These are phyloP conservation scores for Platycheirus albimanus DNA, from an alignment of 2,888 invertebrate species.

Conservation along the genomic window DNA sequence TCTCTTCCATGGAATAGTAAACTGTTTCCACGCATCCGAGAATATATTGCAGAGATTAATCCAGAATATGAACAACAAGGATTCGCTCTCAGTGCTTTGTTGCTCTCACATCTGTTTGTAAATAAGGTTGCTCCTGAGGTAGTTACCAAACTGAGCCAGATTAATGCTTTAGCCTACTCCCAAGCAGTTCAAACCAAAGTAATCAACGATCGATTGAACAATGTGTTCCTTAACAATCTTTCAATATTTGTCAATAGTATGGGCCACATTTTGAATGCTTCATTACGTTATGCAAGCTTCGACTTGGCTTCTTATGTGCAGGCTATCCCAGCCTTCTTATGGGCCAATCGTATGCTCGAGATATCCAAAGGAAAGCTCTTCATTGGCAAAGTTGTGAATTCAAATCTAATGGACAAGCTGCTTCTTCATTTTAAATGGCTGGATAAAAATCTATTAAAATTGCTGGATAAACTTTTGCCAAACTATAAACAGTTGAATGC, in stretches of 20 bases:
- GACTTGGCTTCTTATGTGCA: conserved; percentile 76
- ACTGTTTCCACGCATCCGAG: conserved; percentile 80
- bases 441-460: conserved; percentile 85
- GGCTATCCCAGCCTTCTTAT: conserved; percentile 77
- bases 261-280: conserved; percentile 72
- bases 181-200: conserved; percentile 77
- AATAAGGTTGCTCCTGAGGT: conserved; percentile 74
- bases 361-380: conserved; percentile 78
- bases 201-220: conserved; percentile 79
- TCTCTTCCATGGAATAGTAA: conserved; percentile 81
- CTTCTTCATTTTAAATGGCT: conserved; percentile 90
- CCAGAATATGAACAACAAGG: conserved; percentile 59
- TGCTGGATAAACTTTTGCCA: conserved; percentile 70
- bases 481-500: conserved; percentile 67
- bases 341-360: conserved; percentile 80
- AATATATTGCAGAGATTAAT: conserved; percentile 76
- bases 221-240: conserved; percentile 78
- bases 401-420: conserved; percentile 85
- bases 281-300: conserved; percentile 75
- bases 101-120: conserved; percentile 77
- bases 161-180: conserved; percentile 80
- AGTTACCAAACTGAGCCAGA: conserved; percentile 75
- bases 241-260: conserved; percentile 76
- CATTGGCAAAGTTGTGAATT: conserved; percentile 81
- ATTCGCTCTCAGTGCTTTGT: conserved; percentile 76